Conservation (phyloP, 2,888 invertebrate genomes). For the Seira sanloemensis region DNA sequence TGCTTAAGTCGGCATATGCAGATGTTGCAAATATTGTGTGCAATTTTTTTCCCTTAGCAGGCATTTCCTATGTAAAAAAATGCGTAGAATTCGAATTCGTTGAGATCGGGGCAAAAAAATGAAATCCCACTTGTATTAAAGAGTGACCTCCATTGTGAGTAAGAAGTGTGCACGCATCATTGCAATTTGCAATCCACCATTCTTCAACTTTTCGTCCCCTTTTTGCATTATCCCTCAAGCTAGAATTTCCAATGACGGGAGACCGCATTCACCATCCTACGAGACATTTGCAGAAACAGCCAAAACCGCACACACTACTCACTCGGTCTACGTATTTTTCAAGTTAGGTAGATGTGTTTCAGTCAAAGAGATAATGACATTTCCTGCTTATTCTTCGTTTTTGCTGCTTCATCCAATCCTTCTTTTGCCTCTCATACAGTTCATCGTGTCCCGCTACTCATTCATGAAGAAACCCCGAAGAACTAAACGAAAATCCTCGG, state of each 20-base stretch:
- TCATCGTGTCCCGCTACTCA: slow-evolving; percentile 8
- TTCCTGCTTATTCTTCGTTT: slow-evolving; percentile 7
- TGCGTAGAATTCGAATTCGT: no score
- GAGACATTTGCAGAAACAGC: background rate
- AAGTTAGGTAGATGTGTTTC: no score
- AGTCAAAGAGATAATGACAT: background rate
- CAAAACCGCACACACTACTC: background rate
- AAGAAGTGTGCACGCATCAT: slow-evolving; percentile 33
- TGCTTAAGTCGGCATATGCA: no score
- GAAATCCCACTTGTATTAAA: background rate
- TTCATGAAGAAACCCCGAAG: slow-evolving; percentile 32
- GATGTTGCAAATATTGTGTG: no score
- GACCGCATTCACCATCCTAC: background rate
- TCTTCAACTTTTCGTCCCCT: background rate
- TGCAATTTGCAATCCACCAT: slow-evolving; percentile 24
- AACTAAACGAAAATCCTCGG: slow-evolving; percentile 36
- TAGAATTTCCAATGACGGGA: background rate
- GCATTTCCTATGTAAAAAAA: no score
- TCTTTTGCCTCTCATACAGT: no score
- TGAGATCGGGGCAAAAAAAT: no score
- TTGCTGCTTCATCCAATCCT: slow-evolving; percentile 13
- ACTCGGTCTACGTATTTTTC: background rate
- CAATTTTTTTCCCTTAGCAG: no score
- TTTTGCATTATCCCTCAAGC: background rate
- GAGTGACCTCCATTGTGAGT: slow-evolving; percentile 25